Base-by-base conservation (phyloP, 1,140 invertebrate genomes). In the Arion vulgaris region DNA sequence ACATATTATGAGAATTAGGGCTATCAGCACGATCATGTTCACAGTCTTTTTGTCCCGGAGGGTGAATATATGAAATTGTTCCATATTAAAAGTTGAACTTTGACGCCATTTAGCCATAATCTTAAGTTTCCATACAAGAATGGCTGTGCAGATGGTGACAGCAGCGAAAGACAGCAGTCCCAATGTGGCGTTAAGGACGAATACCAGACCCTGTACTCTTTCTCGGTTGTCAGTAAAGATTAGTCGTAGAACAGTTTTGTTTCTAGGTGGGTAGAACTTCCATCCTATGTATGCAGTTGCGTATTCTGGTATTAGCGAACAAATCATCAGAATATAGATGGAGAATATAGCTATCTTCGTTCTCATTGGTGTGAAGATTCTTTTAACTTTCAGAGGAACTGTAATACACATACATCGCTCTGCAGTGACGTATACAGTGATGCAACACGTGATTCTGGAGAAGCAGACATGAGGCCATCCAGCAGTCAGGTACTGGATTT, bases 321-420 rank as follows among this genome's bases (percentile, higher is more conserved):
- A 5, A 23, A 68, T 1, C 34, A 66, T 66, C 53, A 78, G 15
- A 1, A 78, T 9, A 28, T 78, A 78, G 36, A 78, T 78, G 53
- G 49, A 66, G 32, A 1, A 36, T n/a, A 78, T 78, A 7, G 28
- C 28, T 32, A 78, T 45, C 23, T 34, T 45, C 0, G 53, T 39
- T 78, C 76, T 57, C 45, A 2, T 66, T 17, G 76, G 76, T 11
- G 76, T 78, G 13, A 78, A 62, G 57, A 78, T 78, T 2, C 39
- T 28, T 28, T 78, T 78, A 34, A 78, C 45, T 45, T 78, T 36
- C 0, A 68, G 45, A 4, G 62, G 76, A 41, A 34, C 15, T 1
- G 5, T 51, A 28, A 75, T 75, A 28, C 73, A 75, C 1, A 32
- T n/a, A 28, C 73, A 75, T 19, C 73, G 51, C 32, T 75, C 73